Conservation (phyloP, 2,888 invertebrate species). For the Eumerus sabulonum region DNA sequence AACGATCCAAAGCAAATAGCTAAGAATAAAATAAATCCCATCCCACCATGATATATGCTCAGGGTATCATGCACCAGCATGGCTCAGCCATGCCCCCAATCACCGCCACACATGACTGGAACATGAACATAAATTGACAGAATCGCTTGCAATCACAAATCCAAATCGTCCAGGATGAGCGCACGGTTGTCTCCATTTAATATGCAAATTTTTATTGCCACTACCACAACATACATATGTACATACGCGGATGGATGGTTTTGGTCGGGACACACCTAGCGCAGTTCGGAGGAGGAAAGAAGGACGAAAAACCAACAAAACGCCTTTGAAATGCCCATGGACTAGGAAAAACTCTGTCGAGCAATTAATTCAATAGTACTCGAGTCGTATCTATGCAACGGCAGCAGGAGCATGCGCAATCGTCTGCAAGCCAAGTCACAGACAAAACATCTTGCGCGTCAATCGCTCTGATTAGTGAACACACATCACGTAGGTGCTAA, state of each 20-base stretch:
- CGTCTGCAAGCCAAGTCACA: background rate
- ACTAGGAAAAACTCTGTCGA: constrained; percentile 28
- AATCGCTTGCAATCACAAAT: constrained; percentile 64
- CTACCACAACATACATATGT: constrained; percentile 13
- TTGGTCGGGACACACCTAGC: constrained; percentile 58
- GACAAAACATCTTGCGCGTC: constrained; percentile 50
- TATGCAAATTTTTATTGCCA: constrained; percentile 63
- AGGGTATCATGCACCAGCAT: too few species aligned
- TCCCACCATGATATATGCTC: too few species aligned
- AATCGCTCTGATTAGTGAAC: constrained; percentile 68
- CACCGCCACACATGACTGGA: constrained; percentile 30
- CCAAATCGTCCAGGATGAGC: constrained; percentile 50
- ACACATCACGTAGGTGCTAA: constrained; percentile 69
- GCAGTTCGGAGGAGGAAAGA: too few species aligned
- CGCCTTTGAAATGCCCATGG: too few species aligned
- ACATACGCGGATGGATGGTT: too few species aligned
- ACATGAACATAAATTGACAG: constrained; percentile 67
- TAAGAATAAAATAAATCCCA: too few species aligned
- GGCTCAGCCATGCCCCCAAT: too few species aligned
- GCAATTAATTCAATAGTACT: constrained; percentile 51
- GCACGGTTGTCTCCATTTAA: constrained; percentile 65
- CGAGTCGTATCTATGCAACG: constrained; percentile 9
- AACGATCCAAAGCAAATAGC: too few species aligned
- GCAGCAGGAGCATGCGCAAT: constrained; percentile 24
- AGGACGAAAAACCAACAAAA: constrained; percentile 6